These are phyloP conservation scores for Drosophila dives DNA, from an alignment of 2,888 invertebrate species.

Conservation along the genomic window DNA sequence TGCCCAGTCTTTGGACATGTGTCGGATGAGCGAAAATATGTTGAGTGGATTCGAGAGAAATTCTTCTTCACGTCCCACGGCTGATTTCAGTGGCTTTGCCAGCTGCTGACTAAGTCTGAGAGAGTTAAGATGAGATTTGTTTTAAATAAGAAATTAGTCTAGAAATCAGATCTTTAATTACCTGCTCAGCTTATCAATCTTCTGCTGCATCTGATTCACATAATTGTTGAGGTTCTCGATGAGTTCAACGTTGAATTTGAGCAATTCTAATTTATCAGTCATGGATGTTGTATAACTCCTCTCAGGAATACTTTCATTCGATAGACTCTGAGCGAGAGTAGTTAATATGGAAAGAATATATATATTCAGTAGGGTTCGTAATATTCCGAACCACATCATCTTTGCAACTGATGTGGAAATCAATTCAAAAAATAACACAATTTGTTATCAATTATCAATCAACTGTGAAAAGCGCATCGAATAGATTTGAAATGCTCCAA, in stretches of 20 bases:
- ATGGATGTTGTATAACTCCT: not conserved
- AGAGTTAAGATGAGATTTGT: too few species aligned
- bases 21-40: slow-evolving; percentile 49
- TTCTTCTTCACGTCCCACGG: slow-evolving; percentile 38
- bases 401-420: not conserved
- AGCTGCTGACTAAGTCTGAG: slow-evolving; percentile 35
- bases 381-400: not conserved
- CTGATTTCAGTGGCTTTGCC: slow-evolving; percentile 15
- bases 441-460: too few species aligned
- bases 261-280: slow-evolving; percentile 15
- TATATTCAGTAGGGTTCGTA: not conserved
- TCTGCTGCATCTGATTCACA: slow-evolving; percentile 24
- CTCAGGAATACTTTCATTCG: not conserved
- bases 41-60: slow-evolving; percentile 53
- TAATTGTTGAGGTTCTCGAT: slow-evolving; percentile 33
- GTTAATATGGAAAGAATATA: not conserved
- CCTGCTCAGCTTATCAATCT: slow-evolving; percentile 22
- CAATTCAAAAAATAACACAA: not conserved
- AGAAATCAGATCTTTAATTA: not conserved
- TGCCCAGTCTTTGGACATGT: slow-evolving; percentile 48
- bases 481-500: too few species aligned
- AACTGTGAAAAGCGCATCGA: too few species aligned
- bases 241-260: slow-evolving; percentile 28
- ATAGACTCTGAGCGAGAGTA: not conserved
- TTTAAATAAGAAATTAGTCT: not conserved